phyloP scores from a whole-genome alignment of 2,888 invertebrate genomes.

The Sepioteuthis lessoniana region DNA sequence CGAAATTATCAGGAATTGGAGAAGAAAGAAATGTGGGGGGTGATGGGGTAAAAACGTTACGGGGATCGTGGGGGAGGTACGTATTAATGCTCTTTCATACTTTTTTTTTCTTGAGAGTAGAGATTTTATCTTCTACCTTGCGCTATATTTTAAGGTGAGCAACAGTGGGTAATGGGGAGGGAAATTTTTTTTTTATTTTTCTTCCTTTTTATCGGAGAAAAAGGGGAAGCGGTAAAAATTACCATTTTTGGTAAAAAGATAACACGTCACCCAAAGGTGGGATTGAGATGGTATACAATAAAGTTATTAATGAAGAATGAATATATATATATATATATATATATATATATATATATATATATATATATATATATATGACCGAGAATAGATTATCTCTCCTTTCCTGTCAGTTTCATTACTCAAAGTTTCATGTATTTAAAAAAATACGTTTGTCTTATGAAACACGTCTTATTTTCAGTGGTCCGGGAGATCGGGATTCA shows the following conservation, averaged over 20 bases:
- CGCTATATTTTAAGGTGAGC: not conserved
- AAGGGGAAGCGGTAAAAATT: not conserved
- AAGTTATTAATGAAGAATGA: not conserved
- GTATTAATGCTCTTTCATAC: not conserved
- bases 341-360: constrained; percentile 33
- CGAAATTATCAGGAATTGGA: not conserved
- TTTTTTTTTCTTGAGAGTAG: not conserved
- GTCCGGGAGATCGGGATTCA: no score
- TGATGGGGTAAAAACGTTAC: not conserved
- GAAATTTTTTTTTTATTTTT: no score
- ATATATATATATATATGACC: not conserved
- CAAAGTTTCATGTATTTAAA: no score
- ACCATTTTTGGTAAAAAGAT: not conserved
- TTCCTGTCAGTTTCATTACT: no score
- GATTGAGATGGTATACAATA: not conserved
- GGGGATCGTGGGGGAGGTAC: not conserved
- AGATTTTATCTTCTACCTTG: not conserved
- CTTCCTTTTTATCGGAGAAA: not conserved
- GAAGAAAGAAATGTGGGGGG: no score
- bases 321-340: constrained; percentile 33
- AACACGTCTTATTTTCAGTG: no score
- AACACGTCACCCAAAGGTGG: not conserved
- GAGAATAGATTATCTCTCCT: no score
- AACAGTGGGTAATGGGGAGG: not conserved
- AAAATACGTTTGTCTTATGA: no score